Evolutionary conservation across 2,888 invertebrate species (phyloP), one percentile per base, ranked within the genome.

Genomic region (Stegana nigrithorax): DNA sequence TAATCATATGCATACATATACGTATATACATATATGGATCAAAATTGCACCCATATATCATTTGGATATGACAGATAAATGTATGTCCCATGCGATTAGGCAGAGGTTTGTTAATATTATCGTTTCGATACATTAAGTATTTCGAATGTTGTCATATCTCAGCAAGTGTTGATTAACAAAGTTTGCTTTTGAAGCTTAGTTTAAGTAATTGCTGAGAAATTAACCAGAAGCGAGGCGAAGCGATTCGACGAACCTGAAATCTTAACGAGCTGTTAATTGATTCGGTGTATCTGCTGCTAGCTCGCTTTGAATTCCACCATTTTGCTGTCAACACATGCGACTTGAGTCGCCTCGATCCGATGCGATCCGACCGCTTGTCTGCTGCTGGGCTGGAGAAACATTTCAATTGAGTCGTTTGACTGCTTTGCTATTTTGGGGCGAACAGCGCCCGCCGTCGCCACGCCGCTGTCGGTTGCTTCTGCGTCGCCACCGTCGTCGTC

Each of bases 251-350:
- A 59, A 47, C 59, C 23, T 47, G 32, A 45, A 70, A 29, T 64
- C 64, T 64, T 67, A 75, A 79, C 66, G 75, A 75, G 73, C 79
- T 75, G 75, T 79, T 77, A 79, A 75, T 79, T 75, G 75, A 75
- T 75, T 75, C 77, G 77, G 73, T 68, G n/a, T 74, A 58, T 29
- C 61, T 67, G 67, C 21, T 47, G 67, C 63, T 63, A 45, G 19
- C 12, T 21, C 57, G 57, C 25, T 36, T 12, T 76, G 75, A 75
- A 73, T 75, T 68, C 77, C 77, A 78, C 75, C 75, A 75, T 75
- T n/a, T n/a, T 77, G 75, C 75, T 75, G 75, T 78, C 75, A 74
- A 67, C 78, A 73, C 69, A 19, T 55, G 25, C 21, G 21, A 27
- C 12, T 47, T 23, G 23, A 8, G 8, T 36, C 36, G 19, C 45